Conservation (phyloP, 2,888 invertebrate genomes). For the Barypeithes pellucidus region DNA sequence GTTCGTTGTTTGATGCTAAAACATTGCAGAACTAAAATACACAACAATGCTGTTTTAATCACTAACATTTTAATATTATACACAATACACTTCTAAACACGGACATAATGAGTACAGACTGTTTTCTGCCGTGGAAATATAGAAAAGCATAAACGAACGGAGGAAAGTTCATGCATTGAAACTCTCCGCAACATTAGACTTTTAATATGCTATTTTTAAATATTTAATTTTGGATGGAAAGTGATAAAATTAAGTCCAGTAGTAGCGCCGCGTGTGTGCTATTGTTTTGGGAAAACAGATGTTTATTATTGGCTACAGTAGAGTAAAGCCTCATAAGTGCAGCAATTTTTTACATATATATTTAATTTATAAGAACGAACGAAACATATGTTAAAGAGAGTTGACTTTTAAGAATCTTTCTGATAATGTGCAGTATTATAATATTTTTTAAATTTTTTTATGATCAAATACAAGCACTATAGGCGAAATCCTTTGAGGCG, state of each 20-base stretch:
- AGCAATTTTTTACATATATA: no score
- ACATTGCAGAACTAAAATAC: background rate
- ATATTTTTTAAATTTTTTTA: no score
- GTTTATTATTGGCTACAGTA: conserved; percentile 6
- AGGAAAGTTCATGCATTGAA: background rate
- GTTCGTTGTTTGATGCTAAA: background rate
- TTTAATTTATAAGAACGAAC: no score
- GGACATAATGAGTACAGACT: background rate
- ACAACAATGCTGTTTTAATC: background rate
- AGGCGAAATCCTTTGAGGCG: no score
- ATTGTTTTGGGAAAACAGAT: conserved; percentile 15
- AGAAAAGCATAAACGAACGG: conserved; percentile 5
- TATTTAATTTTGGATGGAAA: conserved; percentile 39
- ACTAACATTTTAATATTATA: background rate
- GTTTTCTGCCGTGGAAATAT: background rate
- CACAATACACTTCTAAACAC: background rate
- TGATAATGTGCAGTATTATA: no score
- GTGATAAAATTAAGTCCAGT: conserved; percentile 32
- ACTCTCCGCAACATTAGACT: background rate
- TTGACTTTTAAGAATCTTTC: no score
- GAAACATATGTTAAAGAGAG: no score
- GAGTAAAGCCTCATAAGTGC: no score
- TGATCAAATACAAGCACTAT: no score
- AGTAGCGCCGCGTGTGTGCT: conserved; percentile 9
- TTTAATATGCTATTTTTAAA: conserved; percentile 36